Conservation (phyloP, 2,797 vertebrate genomes). For the Oryzias sinensis region DNA sequence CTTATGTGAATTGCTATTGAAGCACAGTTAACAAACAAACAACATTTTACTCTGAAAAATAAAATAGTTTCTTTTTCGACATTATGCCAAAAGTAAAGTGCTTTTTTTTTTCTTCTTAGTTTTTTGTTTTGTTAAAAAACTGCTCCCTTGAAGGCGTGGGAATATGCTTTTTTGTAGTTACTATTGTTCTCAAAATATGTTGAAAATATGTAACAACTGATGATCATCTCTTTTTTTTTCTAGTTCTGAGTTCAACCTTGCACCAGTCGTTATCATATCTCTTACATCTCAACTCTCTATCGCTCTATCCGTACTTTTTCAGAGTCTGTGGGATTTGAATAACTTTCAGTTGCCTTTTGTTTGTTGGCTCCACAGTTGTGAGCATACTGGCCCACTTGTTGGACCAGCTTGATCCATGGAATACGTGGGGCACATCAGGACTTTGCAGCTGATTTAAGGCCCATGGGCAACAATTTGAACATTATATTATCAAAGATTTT, state of each 20-base stretch:
- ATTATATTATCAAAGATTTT: too few species aligned
- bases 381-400: slow-evolving; percentile 1
- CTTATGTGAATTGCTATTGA: too few species aligned
- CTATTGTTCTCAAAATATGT: slow-evolving; percentile 1
- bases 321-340: slow-evolving; percentile 7
- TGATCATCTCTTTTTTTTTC: background rate
- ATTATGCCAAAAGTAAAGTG: background rate
- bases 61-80: too few species aligned
- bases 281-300: slow-evolving; percentile 19
- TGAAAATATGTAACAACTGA: slow-evolving; percentile 1
- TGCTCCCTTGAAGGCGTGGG: slow-evolving; percentile 1
- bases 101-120: background rate
- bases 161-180: background rate
- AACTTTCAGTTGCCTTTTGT: slow-evolving; percentile 26
- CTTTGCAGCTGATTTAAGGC: too few species aligned
- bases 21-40: too few species aligned
- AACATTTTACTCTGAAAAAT: too few species aligned
- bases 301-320: slow-evolving; percentile 23
- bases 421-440: background rate
- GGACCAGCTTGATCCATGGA: slow-evolving; percentile 14
- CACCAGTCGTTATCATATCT: slow-evolving; percentile 27
- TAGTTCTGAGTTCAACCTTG: slow-evolving; percentile 8
- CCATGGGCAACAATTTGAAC: too few species aligned
- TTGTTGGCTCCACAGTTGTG: slow-evolving; percentile 8
- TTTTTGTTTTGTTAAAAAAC: background rate